A percentile compares a stretch with the other conserved stretches of the same genome.
Evolutionary conservation across 2,888 invertebrate genomes (phyloP).

Genomic region (Diploptera punctata): DNA sequence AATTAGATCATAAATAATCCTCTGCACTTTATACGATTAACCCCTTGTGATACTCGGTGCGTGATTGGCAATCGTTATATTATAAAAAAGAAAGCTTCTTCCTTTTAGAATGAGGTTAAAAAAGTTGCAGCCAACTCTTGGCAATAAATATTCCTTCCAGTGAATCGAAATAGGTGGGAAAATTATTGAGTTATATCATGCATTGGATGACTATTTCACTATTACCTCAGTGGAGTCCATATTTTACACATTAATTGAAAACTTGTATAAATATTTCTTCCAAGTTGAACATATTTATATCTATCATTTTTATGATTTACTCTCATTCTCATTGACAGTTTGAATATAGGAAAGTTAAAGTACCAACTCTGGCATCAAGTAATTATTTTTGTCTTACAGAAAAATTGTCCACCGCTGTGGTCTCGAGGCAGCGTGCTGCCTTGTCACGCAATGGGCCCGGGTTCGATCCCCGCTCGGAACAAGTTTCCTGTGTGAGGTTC

Average conservation of each 20-base stretch:
- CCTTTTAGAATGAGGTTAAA: background rate
- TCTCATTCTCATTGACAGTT: too few relatives aligned
- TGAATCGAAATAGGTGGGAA: background rate
- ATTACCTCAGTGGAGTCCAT: background rate
- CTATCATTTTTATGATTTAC: too few relatives aligned
- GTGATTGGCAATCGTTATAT: conserved; percentile 28
- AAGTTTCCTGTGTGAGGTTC: too few relatives aligned
- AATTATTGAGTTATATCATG: background rate
- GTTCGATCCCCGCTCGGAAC: too few relatives aligned
- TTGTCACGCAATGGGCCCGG: too few relatives aligned
- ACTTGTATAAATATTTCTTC: too few relatives aligned
- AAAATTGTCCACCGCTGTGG: too few relatives aligned
- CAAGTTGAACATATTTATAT: too few relatives aligned
- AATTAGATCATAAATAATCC: conserved; percentile 35
- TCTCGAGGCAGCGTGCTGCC: too few relatives aligned
- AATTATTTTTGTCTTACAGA: too few relatives aligned
- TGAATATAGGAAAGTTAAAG: too few relatives aligned
- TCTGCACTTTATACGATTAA: conserved; percentile 3
- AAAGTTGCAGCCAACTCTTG: background rate
- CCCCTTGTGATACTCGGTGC: background rate
- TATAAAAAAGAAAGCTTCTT: background rate
- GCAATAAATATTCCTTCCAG: background rate
- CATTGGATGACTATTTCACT: background rate
- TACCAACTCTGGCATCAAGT: too few relatives aligned
- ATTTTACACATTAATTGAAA: background rate